phyloP scores from a whole-genome alignment of 1,140 invertebrate genomes.

The Apolygus lucorum region DNA sequence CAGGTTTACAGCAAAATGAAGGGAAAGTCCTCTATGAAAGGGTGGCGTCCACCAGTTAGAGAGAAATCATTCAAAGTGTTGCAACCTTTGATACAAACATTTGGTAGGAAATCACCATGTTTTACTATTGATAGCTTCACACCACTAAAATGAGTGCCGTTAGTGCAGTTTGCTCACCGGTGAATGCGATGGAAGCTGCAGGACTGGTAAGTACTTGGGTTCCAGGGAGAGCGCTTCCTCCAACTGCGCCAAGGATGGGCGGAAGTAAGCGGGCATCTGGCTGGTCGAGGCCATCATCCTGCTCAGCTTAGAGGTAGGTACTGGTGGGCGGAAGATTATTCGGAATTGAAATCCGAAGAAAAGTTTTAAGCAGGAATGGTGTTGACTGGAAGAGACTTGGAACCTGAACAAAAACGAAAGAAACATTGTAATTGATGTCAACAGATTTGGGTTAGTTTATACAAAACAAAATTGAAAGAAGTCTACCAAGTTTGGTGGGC shows the following conservation, averaged over 20 bases:
- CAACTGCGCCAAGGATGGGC: constrained; percentile 43
- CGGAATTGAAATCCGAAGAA: too few species aligned
- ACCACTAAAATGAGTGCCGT: background rate
- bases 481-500: too few species aligned
- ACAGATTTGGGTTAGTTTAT: too few species aligned
- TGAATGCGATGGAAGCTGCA: constrained; percentile 47
- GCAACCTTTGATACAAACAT: background rate
- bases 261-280: too few species aligned
- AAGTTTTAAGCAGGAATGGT: too few species aligned
- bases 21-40: background rate
- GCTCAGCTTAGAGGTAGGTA: too few species aligned
- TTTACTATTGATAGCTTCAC: background rate
- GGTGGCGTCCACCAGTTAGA: background rate
- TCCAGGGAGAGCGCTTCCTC: constrained; percentile 57
- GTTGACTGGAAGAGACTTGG: too few species aligned
- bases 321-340: too few species aligned
- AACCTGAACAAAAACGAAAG: too few species aligned
- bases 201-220: constrained; percentile 56
- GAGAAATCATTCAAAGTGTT: background rate
- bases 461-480: too few species aligned
- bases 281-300: too few species aligned
- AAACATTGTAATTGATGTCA: too few species aligned
- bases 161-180: constrained; percentile 24
- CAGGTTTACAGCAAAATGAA: background rate
- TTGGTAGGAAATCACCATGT: background rate